phyloP scores from a whole-genome alignment of 2,797 vertebrate species.

The Paedocypris micromegethes region DNA sequence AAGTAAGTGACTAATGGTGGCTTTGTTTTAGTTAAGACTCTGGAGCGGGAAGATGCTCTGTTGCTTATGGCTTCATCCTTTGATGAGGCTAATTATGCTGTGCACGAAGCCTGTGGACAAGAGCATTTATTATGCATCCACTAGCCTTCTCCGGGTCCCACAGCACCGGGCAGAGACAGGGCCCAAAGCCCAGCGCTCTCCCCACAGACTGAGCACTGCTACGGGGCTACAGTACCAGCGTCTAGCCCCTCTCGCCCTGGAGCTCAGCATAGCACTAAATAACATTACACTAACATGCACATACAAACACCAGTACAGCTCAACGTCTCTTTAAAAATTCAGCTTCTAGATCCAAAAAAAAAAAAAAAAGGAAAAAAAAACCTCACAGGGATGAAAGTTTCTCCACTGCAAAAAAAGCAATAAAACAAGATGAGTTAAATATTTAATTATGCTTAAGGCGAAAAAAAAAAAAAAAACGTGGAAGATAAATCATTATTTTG shows the following conservation, averaged over 20 bases:
- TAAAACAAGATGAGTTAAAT: slow-evolving; percentile 14
- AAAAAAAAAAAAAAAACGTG: not conserved
- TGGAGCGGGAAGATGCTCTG: slow-evolving; percentile 50
- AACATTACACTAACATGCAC: slow-evolving; percentile 25
- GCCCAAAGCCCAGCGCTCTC: slow-evolving; percentile 61
- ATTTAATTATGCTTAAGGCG: slow-evolving; percentile 13
- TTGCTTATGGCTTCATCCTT: slow-evolving; percentile 54
- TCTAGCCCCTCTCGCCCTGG: slow-evolving; percentile 42
- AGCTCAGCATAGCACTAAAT: slow-evolving; percentile 41
- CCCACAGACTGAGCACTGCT: slow-evolving; percentile 62
- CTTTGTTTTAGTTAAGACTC: slow-evolving; percentile 66
- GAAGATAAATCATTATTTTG: too few relatives aligned
- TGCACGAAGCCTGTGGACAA: slow-evolving; percentile 67
- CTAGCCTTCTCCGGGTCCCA: slow-evolving; percentile 48
- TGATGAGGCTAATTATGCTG: slow-evolving; percentile 71
- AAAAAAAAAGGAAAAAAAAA: not conserved
- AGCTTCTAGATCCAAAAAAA: slow-evolving; percentile 28
- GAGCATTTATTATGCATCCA: slow-evolving; percentile 67
- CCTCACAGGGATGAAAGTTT: slow-evolving; percentile 12
- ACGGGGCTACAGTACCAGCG: slow-evolving; percentile 58
- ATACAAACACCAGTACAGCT: slow-evolving; percentile 20
- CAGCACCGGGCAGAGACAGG: slow-evolving; percentile 53
- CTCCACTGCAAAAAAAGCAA: not conserved
- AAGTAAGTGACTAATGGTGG: slow-evolving; percentile 30
- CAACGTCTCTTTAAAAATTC: slow-evolving; percentile 31